Evolutionary conservation across 2,797 vertebrate genomes (phyloP).

Genomic region (Hyperoplus immaculatus): DNA sequence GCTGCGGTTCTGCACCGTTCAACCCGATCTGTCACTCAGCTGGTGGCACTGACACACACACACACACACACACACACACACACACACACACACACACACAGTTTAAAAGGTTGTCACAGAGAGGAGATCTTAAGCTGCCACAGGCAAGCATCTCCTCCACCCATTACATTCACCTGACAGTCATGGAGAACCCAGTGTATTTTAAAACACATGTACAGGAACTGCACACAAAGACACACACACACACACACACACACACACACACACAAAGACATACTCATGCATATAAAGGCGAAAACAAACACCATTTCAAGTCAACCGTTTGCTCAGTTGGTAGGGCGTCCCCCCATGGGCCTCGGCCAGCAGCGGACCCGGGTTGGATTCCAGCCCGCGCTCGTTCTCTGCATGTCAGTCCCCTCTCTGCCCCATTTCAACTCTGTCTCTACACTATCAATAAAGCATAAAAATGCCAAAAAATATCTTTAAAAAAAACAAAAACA

Average conservation of each 20-base stretch:
- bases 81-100: not conserved
- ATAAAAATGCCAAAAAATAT: too few species aligned
- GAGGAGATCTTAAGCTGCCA: slow-evolving; percentile 58
- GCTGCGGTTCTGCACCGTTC: slow-evolving; percentile 64
- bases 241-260: not conserved
- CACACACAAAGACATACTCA: not conserved
- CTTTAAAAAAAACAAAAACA: slow-evolving; percentile 4
- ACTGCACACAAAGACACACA: not conserved
- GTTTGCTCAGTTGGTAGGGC: too few species aligned
- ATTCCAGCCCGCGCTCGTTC: too few species aligned
- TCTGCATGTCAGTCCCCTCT: too few species aligned
- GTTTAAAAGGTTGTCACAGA: slow-evolving; percentile 57
- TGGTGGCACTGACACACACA: slow-evolving; percentile 36
- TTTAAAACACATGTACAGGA: slow-evolving; percentile 14
- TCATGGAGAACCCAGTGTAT: slow-evolving; percentile 32
- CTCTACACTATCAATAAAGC: too few species aligned
- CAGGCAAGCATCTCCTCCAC: slow-evolving; percentile 53
- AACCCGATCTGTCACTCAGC: slow-evolving; percentile 64
- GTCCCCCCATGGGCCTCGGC: too few species aligned
- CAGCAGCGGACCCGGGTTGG: too few species aligned
- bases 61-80: slow-evolving; percentile 11
- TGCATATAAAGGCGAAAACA: slow-evolving; percentile 10
- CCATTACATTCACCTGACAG: slow-evolving; percentile 55
- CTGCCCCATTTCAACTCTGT: too few species aligned
- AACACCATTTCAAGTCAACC: slow-evolving; percentile 20